Percentiles rank a stretch among this genome's conserved stretches.
Conservation (phyloP, 2,888 invertebrate species). For the Neelides folsomi region DNA sequence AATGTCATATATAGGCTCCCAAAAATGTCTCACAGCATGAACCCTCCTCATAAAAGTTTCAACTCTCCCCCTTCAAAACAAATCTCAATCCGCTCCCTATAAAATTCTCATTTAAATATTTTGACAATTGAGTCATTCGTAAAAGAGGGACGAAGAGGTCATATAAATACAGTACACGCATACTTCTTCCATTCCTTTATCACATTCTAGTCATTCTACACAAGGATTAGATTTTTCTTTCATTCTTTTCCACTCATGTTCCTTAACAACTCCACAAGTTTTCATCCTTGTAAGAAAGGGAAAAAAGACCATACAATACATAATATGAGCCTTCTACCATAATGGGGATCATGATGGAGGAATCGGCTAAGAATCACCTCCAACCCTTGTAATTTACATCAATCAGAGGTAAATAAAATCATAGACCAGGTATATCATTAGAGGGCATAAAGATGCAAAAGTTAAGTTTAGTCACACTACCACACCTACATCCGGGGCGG, state of each 20-base stretch:
- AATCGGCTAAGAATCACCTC: no score
- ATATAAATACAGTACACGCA: neutral
- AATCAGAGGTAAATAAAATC: no score
- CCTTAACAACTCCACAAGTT: neutral
- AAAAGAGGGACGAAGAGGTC: neutral
- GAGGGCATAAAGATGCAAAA: no score
- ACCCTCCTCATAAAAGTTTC: slow-evolving; percentile 30
- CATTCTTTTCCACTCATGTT: neutral
- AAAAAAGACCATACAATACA: neutral
- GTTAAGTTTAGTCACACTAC: slow-evolving; percentile 5
- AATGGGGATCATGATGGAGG: neutral
- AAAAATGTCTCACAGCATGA: slow-evolving; percentile 27
- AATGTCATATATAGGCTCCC: slow-evolving; percentile 16
- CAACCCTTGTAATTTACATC: no score
- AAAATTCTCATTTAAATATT: slow-evolving; percentile 11
- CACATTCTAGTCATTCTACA: neutral
- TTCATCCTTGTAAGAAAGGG: neutral
- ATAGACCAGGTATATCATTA: no score
- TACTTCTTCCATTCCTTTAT: neutral
- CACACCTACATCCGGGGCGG: slow-evolving; percentile 31
- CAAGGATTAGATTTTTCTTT: slow-evolving; percentile 1
- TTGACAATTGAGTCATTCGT: slow-evolving; percentile 20
- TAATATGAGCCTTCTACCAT: neutral
- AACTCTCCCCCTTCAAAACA: slow-evolving; percentile 17
- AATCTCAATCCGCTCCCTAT: slow-evolving; percentile 2